Percentiles rank a stretch among this genome's conserved stretches.
These are phyloP conservation scores for Sebastes reedi DNA, from an alignment of 2,797 vertebrate species.

Conservation along the genomic window DNA sequence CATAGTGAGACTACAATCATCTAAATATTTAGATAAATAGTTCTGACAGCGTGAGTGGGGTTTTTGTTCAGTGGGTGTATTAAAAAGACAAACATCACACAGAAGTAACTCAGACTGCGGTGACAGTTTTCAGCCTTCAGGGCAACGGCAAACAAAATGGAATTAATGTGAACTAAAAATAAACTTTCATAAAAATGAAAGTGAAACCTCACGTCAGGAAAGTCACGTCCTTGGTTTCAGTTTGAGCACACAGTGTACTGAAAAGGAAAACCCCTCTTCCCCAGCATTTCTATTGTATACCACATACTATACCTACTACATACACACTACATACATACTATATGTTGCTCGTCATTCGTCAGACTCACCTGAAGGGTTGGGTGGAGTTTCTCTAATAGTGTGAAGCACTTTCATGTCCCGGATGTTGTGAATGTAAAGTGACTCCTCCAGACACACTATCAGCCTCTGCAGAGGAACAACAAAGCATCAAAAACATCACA, in stretches of 20 bases:
- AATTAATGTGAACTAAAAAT: neutral
- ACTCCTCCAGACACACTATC: slow-evolving; percentile 98
- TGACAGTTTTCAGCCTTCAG: neutral
- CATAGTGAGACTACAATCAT: neutral
- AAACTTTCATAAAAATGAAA: neutral
- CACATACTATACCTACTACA: neutral
- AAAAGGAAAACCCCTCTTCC: neutral
- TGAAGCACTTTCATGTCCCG: slow-evolving; percentile 99
- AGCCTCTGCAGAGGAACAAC: slow-evolving; percentile 84
- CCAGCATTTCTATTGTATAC: no score
- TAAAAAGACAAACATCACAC: neutral
- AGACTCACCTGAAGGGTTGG: slow-evolving; percentile 92
- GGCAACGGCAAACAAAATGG: neutral
- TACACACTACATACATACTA: neutral
- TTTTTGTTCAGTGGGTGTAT: neutral
- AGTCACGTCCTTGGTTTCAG: neutral
- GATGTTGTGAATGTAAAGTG: slow-evolving; percentile 99
- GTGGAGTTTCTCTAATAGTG: slow-evolving; percentile 97
- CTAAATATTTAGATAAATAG: neutral
- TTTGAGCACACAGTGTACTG: neutral
- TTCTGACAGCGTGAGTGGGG: neutral
- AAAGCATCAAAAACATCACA: neutral
- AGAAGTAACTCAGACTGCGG: neutral
- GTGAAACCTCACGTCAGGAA: neutral
- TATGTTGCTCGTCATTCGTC: neutral